Base-by-base conservation (phyloP, 2,888 invertebrate genomes). In the Eurytoma californica region DNA sequence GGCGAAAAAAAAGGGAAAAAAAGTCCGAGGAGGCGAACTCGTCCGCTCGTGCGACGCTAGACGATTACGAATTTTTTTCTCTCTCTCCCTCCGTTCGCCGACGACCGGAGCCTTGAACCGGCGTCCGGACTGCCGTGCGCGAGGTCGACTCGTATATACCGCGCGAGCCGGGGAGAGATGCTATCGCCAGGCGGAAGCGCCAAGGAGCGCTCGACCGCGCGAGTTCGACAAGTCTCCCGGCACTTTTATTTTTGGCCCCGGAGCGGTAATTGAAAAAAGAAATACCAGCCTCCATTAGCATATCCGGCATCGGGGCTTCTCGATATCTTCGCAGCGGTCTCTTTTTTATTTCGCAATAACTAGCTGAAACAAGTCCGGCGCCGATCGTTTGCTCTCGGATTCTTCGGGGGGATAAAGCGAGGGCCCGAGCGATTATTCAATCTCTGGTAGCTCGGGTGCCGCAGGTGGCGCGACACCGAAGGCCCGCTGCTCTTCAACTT, bases 161-260 rank as follows among this genome's bases (percentile, higher is more conserved):
- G 24, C 24, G 24, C 58, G 18, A 24, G n/a, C n/a, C n/a, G n/a
- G n/a, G n/a, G n/a, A n/a, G n/a, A n/a, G 60, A 70, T 69, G 12
- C 20, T 76, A 68, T 75, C 53, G 30, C 61, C 60, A 28, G 18
- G 4, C 70, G 61, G 77, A 69, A 61, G 63, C 55, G 18, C 7
- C 18, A 39, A 39, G 39, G 39, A 39, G 39, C 39, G 39, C 9
- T 39, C 39, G 39, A 9, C 39, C 9, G 39, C 9, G 39, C 39
- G 39, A 39, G 39, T 39, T 39, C 39, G 39, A 39, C 39, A 39
- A 39, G 39, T 39, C 39, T 39, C 39, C 9, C 39, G 7, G 39
- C 39, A 39, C 39, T 39, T 39, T 39, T 39, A 39, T 39, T 39
- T 39, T 39, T 39, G 7, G 39, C 39, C 39, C 9, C 9, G 39